Conservation (phyloP, 1,140 invertebrate genomes). For the Anastrepha ludens region DNA sequence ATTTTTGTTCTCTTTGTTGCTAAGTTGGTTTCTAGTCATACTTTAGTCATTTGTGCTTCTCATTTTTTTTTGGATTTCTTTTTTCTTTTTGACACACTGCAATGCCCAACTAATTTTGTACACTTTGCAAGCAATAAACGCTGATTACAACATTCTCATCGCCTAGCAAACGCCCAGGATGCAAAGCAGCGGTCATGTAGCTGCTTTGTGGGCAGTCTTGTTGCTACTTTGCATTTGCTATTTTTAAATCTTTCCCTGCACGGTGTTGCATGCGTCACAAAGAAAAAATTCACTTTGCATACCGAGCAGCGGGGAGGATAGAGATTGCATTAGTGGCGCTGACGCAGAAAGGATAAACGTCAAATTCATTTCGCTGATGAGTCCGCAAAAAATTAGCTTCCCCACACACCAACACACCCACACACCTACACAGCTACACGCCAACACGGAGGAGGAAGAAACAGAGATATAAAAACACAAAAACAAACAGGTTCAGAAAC, state of each 20-base stretch:
- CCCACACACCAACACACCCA: background rate
- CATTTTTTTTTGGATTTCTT: background rate
- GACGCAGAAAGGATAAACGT: conserved; percentile 50
- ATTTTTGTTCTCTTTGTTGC: background rate
- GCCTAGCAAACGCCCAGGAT: background rate
- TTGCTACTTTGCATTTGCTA: background rate
- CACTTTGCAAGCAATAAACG: conserved; percentile 47
- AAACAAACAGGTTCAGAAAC: conserved; percentile 10
- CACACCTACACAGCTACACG: background rate
- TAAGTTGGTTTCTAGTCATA: background rate
- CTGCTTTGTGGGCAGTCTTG: conserved; percentile 7
- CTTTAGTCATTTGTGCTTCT: too few species aligned
- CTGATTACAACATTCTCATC: conserved; percentile 19
- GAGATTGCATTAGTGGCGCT: conserved; percentile 34
- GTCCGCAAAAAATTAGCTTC: background rate
- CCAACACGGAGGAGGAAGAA: background rate
- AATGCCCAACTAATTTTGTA: conserved; percentile 36
- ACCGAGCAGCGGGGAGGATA: background rate
- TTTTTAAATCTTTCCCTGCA: background rate
- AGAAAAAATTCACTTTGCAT: background rate
- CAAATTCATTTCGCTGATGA: conserved; percentile 50
- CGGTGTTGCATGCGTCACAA: background rate
- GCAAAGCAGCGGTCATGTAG: background rate
- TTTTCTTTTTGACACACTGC: background rate
- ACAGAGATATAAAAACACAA: background rate